phyloP scores from a whole-genome alignment of 2,888 invertebrate genomes.

The Resseliella maxima region DNA sequence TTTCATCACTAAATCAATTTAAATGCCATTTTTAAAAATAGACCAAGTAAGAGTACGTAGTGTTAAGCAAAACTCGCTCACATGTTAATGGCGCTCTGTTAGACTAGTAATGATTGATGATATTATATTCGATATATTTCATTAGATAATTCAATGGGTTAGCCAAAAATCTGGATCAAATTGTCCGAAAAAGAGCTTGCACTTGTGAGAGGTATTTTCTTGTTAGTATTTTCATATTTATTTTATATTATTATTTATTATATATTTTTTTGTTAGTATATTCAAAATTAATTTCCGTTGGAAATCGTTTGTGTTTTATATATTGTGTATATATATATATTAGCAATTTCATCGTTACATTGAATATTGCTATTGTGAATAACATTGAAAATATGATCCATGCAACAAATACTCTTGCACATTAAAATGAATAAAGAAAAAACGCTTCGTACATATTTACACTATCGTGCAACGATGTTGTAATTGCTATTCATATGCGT shows the following conservation, averaged over 20 bases:
- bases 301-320: background rate
- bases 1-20: too few species aligned
- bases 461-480: constrained; percentile 6
- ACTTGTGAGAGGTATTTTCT: background rate
- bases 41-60: background rate
- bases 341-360: background rate
- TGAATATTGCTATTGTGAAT: background rate
- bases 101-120: background rate
- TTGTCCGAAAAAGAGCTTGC: background rate
- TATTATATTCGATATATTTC: background rate
- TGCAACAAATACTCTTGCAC: constrained; percentile 36
- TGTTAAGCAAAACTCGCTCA: background rate
- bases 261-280: background rate
- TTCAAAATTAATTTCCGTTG: constrained; percentile 31
- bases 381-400: constrained; percentile 47
- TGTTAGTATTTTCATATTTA: background rate
- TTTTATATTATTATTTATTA: too few species aligned
- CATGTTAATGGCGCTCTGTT: background rate
- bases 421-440: background rate
- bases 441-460: background rate
- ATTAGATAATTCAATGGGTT: constrained; percentile 3
- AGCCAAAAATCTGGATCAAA: background rate
- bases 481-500: constrained; percentile 40
- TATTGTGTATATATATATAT: background rate
- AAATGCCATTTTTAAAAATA: too few species aligned